phyloP scores from a whole-genome alignment of 2,888 invertebrate genomes.

The Andrena minutula region DNA sequence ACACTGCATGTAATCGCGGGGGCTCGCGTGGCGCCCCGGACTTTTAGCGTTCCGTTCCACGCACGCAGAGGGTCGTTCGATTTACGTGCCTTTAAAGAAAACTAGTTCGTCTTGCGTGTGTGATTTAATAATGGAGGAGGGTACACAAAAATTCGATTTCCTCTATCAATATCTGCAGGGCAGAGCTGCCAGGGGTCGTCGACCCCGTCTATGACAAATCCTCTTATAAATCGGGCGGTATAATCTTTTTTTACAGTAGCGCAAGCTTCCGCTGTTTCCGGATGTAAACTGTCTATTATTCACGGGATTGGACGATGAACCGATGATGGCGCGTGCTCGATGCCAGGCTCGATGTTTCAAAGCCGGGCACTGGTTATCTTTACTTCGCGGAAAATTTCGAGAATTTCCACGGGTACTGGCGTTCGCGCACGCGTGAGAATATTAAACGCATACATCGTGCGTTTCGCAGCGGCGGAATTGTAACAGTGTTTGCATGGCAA shows the following conservation, averaged over 20 bases:
- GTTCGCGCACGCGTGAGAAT: background rate
- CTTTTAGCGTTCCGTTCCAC: background rate
- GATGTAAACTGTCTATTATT: slow-evolving; percentile 62
- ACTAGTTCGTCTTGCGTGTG: slow-evolving; percentile 28
- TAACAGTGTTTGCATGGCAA: slow-evolving; percentile 42
- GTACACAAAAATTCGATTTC: slow-evolving; percentile 54
- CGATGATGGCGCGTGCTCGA: background rate
- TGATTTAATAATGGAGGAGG: slow-evolving; percentile 57
- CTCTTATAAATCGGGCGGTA: slow-evolving; percentile 53
- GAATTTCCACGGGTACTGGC: background rate
- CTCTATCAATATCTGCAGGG: slow-evolving; percentile 50
- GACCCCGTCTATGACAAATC: slow-evolving; percentile 42
- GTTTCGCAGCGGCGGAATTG: slow-evolving; percentile 12
- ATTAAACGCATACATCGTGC: slow-evolving; percentile 23
- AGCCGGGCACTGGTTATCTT: background rate
- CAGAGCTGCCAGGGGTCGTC: background rate
- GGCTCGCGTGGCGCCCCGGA: background rate
- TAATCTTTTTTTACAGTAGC: slow-evolving; percentile 52
- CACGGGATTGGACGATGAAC: slow-evolving; percentile 54
- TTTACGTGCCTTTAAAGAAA: slow-evolving; percentile 51
- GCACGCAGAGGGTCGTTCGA: background rate
- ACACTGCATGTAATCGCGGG: background rate
- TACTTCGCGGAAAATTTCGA: background rate
- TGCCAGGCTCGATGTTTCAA: slow-evolving; percentile 15
- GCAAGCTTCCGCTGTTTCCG: slow-evolving; percentile 38